phyloP scores from a whole-genome alignment of 1,140 invertebrate species.

The Metopolophium dirhodum region DNA sequence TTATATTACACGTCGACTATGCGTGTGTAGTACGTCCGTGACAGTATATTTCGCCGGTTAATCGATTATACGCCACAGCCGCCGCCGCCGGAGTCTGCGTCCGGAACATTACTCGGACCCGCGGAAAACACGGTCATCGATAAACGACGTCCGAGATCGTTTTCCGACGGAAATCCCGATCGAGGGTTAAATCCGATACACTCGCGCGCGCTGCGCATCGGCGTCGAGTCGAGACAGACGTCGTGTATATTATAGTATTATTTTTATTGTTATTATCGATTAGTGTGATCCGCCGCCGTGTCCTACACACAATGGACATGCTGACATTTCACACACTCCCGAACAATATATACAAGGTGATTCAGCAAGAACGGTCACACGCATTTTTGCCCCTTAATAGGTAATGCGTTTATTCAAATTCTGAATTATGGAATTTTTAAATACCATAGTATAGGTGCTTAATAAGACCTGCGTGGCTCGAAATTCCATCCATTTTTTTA shows the following conservation, averaged over 20 bases:
- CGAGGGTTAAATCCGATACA: neutral
- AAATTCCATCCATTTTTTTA: too few species aligned
- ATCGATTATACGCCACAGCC: constrained; percentile 47
- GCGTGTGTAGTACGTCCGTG: neutral
- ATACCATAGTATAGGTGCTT: too few species aligned
- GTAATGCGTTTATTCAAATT: neutral
- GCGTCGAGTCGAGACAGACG: too few species aligned
- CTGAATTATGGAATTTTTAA: too few species aligned
- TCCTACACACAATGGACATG: too few species aligned
- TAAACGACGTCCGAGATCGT: neutral
- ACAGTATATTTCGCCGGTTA: constrained; percentile 30
- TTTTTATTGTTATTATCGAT: too few species aligned
- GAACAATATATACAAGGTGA: neutral
- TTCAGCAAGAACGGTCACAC: neutral
- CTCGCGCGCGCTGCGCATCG: too few species aligned
- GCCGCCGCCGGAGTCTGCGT: neutral
- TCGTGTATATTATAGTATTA: too few species aligned
- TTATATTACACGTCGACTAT: neutral
- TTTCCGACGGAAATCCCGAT: neutral
- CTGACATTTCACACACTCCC: neutral
- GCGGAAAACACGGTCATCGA: neutral
- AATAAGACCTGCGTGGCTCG: too few species aligned
- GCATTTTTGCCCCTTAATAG: neutral
- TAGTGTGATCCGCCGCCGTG: too few species aligned
- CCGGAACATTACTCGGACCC: constrained; percentile 28